Percentiles rank a stretch among this genome's conserved stretches.
These are phyloP conservation scores for Sycobia sp. DNA, from an alignment of 1,140 invertebrate genomes.

Conservation along the genomic window DNA sequence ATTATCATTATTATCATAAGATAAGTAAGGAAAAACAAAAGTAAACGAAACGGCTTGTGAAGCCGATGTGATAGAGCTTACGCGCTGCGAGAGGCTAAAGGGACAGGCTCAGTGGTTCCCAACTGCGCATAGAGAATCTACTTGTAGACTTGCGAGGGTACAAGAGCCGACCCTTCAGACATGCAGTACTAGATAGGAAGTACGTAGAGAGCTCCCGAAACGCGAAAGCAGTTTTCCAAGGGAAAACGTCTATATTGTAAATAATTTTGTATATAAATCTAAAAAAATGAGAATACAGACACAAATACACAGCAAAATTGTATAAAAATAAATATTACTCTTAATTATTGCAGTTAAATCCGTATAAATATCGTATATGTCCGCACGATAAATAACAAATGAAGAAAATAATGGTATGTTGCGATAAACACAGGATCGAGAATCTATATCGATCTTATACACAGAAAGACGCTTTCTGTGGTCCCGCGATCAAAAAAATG, in stretches of 20 bases:
- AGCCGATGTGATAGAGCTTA: slow-evolving; percentile 64
- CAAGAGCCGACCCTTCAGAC: slow-evolving; percentile 25
- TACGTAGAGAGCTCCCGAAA: slow-evolving; percentile 21
- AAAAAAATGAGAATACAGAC: slow-evolving; percentile 38
- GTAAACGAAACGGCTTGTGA: slow-evolving; percentile 57
- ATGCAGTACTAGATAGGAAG: background rate
- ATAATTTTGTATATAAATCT: slow-evolving; percentile 34
- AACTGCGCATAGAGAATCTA: slow-evolving; percentile 7
- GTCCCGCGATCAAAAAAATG: slow-evolving; percentile 7
- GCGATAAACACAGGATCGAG: slow-evolving; percentile 23
- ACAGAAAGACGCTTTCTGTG: slow-evolving; percentile 14
- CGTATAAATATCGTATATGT: slow-evolving; percentile 45
- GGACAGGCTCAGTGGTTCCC: slow-evolving; percentile 30
- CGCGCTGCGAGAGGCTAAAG: slow-evolving; percentile 50
- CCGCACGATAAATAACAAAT: slow-evolving; percentile 32
- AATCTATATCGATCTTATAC: too few species aligned
- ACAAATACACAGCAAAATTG: slow-evolving; percentile 40
- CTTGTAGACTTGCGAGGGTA: slow-evolving; percentile 17
- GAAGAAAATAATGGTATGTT: slow-evolving; percentile 32
- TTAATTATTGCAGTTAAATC: slow-evolving; percentile 56
- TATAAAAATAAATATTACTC: slow-evolving; percentile 36
- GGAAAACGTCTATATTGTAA: slow-evolving; percentile 31
- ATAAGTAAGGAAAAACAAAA: slow-evolving; percentile 32
- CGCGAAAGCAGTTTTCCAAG: slow-evolving; percentile 26
- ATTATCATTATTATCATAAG: slow-evolving; percentile 35